Evolutionary conservation across 2,113 vertebrate species (phyloP), one percentile per base, ranked within the genome.

Genomic region (Embiotoca jacksoni): DNA sequence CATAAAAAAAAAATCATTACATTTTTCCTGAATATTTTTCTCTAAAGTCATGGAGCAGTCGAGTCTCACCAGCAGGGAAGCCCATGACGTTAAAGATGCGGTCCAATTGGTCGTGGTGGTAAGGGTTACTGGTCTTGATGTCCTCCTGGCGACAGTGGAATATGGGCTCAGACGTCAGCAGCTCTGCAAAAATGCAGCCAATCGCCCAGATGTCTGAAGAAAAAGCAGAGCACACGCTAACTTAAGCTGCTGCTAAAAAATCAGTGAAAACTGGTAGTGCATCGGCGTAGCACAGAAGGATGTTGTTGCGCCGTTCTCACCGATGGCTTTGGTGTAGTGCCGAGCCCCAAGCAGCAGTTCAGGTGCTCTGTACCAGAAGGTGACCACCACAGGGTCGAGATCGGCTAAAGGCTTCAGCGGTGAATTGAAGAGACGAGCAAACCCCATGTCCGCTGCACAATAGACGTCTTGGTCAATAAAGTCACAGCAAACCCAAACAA

Each of bases 241-340:
- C 11, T 52, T 23, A 31, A 11, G 33, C 41, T 6, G 3, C 31
- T 53, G 13, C 30, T 57, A 10, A 52, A 52, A 61, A 39, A 23
- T 59, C 55, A 55, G 31, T 0, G 23, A 11, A 2, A 54, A 35
- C 11, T 23, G 37, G 33, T 4, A n/a, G 31, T 46, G 71, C 11
- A 16, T 23, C 16, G 6, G 30, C 54, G 50, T 7, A 16, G 23
- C 14, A 65, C 23, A 46, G 60, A 60, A 31, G 23, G 69, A 53
- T 7, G 94, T 10, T 8, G 14, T 15, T 3, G 57, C 49, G 14
- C 9, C 32, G 14, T 32, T 39, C 97, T 97, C 85, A 99, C 98
- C 98, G 90, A 99, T 99, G 95, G 98, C 98, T 99, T 99, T 99
- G 96, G 98, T 99, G 96, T 99, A 99, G 95, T 99, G 98, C 87